Evolutionary conservation across 2,888 invertebrate species (phyloP), one percentile per base, ranked within the genome.

Genomic region (Melanophora roralis): DNA sequence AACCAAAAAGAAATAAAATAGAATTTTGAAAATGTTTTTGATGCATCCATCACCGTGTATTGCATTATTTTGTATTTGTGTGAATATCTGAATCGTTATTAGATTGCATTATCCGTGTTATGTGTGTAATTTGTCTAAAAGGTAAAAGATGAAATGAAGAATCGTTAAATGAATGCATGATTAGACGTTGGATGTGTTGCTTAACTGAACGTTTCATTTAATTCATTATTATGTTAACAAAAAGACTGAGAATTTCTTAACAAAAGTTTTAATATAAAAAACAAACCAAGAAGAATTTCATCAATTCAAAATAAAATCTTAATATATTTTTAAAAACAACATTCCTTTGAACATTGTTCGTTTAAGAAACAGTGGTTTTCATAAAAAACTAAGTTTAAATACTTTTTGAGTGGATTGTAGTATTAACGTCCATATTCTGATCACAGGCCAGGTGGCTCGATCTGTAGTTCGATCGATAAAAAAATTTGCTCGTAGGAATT

Each of bases 51-150:
- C 8, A 3, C 9, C 65, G 27, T 21, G 3, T 19, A 14, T 21
- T 74, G 38, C 43, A 67, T 57, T 57, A 32, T 36, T n/a, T 21
- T 8, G 6, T 27, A 23, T 43, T 32, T 59, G 11, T 67, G 36
- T 57, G 19, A 49, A 6, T 64, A 16, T 65, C 65, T 64, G 59
- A 72, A 38, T 73, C 72, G 68, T 73, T 76, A 80, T 80, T 80
- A 80, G 80, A 80, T 68, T 64, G 72, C 72, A 76, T 80, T 80
- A 80, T 80, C 51, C 55, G 72, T 80, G 80, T 76, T 76, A 80
- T 80, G 76, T 80, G 72, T 80, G 80, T 80, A 80, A 80, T 80
- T 80, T 80, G 80, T 80, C 57, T 57, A 38, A 68, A 64, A 80
- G 80, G 76, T 80, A 80, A 80, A 80, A 76, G 80, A 57, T 64